Evolutionary conservation across 2,797 vertebrate genomes (phyloP).

Genomic region (Trichosurus vulpecula): DNA sequence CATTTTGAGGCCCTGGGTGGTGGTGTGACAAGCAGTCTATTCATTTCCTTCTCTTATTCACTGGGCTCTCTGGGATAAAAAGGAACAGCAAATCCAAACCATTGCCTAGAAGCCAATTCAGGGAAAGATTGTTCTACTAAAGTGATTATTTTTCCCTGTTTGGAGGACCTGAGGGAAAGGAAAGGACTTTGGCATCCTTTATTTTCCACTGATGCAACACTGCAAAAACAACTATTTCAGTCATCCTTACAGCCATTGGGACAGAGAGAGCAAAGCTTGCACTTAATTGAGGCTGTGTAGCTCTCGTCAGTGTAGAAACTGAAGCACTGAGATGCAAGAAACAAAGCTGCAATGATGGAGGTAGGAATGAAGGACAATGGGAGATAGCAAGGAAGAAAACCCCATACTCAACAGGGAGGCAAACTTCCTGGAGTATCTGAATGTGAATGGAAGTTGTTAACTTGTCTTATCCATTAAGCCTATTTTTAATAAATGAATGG

Average conservation of each 20-base stretch:
- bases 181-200: slow-evolving; percentile 51
- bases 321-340: neutral
- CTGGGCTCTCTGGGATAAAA: slow-evolving; percentile 60
- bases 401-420: neutral
- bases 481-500: neutral
- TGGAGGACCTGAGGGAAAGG: slow-evolving; percentile 52
- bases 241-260: slow-evolving; percentile 37
- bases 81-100: slow-evolving; percentile 65
- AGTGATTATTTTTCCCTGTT: slow-evolving; percentile 64
- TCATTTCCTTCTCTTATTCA: slow-evolving; percentile 64
- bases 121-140: slow-evolving; percentile 59
- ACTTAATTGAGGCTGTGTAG: slow-evolving; percentile 68
- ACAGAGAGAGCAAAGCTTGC: slow-evolving; percentile 33
- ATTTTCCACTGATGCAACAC: neutral
- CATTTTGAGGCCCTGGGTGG: slow-evolving; percentile 39
- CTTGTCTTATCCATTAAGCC: neutral
- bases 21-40: slow-evolving; percentile 66
- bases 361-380: neutral
- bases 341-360: neutral
- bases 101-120: slow-evolving; percentile 62
- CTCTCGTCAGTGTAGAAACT: slow-evolving; percentile 50
- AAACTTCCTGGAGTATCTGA: neutral
- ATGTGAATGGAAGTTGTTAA: neutral
- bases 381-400: neutral
- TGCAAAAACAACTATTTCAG: slow-evolving; percentile 6